These are phyloP conservation scores for Leucophenga varia DNA, from an alignment of 1,140 invertebrate genomes.

Conservation along the genomic window DNA sequence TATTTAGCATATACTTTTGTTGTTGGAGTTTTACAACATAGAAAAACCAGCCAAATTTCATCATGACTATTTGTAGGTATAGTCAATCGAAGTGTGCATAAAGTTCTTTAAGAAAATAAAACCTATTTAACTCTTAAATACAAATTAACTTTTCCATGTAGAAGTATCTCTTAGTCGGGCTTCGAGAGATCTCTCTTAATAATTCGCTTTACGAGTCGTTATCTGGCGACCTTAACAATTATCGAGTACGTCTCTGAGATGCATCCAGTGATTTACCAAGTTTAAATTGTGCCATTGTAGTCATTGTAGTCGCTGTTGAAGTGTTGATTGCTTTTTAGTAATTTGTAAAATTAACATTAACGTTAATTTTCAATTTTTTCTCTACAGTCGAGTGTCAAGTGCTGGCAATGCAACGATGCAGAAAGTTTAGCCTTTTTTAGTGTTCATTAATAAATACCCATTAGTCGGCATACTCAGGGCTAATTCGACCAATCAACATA, in stretches of 20 bases:
- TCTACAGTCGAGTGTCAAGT: conserved; percentile 1
- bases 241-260: too few species aligned
- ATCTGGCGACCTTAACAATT: conserved; percentile 16
- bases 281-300: conserved; percentile 15
- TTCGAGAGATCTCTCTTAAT: too few species aligned
- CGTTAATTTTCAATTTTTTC: conserved; percentile 14
- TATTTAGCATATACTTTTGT: too few species aligned
- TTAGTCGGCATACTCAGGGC: conserved; percentile 21
- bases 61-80: too few species aligned
- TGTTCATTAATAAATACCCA: conserved; percentile 7
- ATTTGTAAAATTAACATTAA: conserved; percentile 28
- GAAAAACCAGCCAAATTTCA: too few species aligned
- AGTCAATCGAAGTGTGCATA: too few species aligned
- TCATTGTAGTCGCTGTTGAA: conserved; percentile 3
- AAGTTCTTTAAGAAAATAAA: too few species aligned
- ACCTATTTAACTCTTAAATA: not conserved
- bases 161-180: not conserved
- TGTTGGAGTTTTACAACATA: too few species aligned
- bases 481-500: conserved; percentile 10
- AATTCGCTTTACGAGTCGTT: not conserved
- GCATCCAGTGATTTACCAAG: conserved; percentile 16
- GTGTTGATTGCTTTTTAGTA: conserved; percentile 20
- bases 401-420: conserved; percentile 25
- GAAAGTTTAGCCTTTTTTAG: conserved; percentile 10
- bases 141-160: not conserved